These are phyloP conservation scores for Trachurus trachurus DNA, from an alignment of 2,797 vertebrate species.

Conservation along the genomic window DNA sequence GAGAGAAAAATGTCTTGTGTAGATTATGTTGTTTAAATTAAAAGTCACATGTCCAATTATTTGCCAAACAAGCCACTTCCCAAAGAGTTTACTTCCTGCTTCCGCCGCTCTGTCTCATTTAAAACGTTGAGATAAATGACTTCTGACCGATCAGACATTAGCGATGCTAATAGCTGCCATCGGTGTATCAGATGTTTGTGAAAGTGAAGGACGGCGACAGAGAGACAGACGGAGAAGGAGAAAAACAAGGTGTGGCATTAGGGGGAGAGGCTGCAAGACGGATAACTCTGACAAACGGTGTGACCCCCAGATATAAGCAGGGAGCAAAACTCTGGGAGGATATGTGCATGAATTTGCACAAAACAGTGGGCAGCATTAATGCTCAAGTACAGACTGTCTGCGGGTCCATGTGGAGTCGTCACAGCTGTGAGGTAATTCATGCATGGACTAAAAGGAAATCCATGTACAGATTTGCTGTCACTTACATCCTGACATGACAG, in stretches of 20 bases:
- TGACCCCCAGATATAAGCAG: slow-evolving; percentile 46
- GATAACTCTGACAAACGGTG: slow-evolving; percentile 58
- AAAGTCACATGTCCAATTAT: slow-evolving; percentile 32
- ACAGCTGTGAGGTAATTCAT: slow-evolving; percentile 41
- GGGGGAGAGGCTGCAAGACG: slow-evolving; percentile 35
- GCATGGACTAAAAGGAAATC: slow-evolving; percentile 9
- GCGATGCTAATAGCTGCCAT: slow-evolving; percentile 32
- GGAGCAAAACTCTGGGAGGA: slow-evolving; percentile 31
- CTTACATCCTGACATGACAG: slow-evolving; percentile 9
- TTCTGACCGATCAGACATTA: slow-evolving; percentile 21
- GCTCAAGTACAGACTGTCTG: slow-evolving; percentile 36
- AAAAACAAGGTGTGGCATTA: slow-evolving; percentile 15
- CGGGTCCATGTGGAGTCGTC: slow-evolving; percentile 1
- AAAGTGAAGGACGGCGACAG: slow-evolving; percentile 47
- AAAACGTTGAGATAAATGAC: slow-evolving; percentile 40
- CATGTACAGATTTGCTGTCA: background rate
- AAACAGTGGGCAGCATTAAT: slow-evolving; percentile 33
- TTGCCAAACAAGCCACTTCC: slow-evolving; percentile 31
- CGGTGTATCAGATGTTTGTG: slow-evolving; percentile 46
- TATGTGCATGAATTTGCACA: slow-evolving; percentile 63
- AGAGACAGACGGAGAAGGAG: slow-evolving; percentile 20
- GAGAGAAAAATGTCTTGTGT: background rate
- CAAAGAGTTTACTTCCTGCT: slow-evolving; percentile 9
- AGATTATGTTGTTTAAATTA: slow-evolving; percentile 9
- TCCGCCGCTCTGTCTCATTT: slow-evolving; percentile 6